These are phyloP conservation scores for Corythoichthys haematopterus DNA, from an alignment of 2,113 vertebrate genomes.

Conservation along the genomic window DNA sequence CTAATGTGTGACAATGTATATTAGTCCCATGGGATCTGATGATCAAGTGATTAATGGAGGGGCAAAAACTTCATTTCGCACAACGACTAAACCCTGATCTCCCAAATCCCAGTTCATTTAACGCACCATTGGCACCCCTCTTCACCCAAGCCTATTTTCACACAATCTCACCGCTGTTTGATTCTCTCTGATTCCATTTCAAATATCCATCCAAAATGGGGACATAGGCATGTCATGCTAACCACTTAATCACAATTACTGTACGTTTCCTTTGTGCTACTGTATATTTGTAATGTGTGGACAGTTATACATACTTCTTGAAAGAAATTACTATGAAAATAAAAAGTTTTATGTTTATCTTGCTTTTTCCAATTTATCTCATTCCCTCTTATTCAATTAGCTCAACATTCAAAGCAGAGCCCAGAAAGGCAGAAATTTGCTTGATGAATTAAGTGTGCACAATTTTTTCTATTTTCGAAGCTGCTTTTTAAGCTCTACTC, in stretches of 20 bases:
- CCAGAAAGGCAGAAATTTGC: not conserved
- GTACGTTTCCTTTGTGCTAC: not conserved
- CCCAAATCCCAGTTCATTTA: constrained; percentile 69
- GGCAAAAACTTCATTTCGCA: constrained; percentile 62
- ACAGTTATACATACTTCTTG: not conserved
- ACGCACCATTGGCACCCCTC: constrained; percentile 45
- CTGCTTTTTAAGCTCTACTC: constrained; percentile 27
- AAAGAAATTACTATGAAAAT: not conserved
- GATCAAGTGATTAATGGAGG: constrained; percentile 64
- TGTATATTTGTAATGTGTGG: not conserved
- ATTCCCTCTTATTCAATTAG: not conserved
- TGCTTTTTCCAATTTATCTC: too few relatives aligned
- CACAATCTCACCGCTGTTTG: constrained; percentile 44
- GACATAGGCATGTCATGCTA: not conserved
- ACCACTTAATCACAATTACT: not conserved
- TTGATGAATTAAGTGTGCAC: constrained; percentile 3
- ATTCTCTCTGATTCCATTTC: not conserved
- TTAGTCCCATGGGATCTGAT: constrained; percentile 33
- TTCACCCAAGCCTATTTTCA: constrained; percentile 33
- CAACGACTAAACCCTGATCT: constrained; percentile 48
- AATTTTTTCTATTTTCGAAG: constrained; percentile 15
- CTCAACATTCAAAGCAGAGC: not conserved
- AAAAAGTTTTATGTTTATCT: not conserved
- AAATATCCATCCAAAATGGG: not conserved
- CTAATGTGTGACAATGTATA: constrained; percentile 14